Percentiles rank a stretch among this genome's conserved stretches.
Conservation (phyloP, 2,888 invertebrate genomes). For the Agrotis segetum region DNA sequence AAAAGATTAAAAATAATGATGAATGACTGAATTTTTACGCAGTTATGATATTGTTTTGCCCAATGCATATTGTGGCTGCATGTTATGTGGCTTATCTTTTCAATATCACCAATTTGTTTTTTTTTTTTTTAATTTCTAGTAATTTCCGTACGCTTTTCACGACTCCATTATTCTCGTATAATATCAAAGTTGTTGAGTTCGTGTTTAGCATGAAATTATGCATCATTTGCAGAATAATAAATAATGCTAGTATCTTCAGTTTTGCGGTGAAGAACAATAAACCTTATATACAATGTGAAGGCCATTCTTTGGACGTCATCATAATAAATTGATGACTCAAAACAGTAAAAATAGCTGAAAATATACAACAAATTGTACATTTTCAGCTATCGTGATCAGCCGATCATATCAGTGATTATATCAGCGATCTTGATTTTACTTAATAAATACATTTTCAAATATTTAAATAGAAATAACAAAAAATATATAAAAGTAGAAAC, state of each 20-base stretch:
- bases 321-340: constrained; percentile 2
- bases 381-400: too few relatives aligned
- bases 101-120: neutral
- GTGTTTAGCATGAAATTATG: neutral
- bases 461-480: too few relatives aligned
- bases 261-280: constrained; percentile 21
- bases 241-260: too few relatives aligned
- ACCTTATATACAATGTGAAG: constrained; percentile 16
- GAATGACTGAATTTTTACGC: neutral
- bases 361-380: neutral
- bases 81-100: too few relatives aligned
- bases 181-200: too few relatives aligned
- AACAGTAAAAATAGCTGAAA: neutral
- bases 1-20: constrained; percentile 18
- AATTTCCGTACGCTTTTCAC: neutral
- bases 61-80: too few relatives aligned
- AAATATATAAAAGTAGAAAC: too few relatives aligned
- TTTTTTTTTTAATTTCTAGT: too few relatives aligned
- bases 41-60: neutral
- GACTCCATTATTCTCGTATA: neutral
- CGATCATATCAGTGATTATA: too few relatives aligned
- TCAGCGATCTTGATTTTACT: too few relatives aligned
- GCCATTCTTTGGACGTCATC: constrained; percentile 5
- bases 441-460: too few relatives aligned
- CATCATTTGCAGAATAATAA: constrained; percentile 1